Percentiles rank a stretch among this genome's conserved stretches.
These are phyloP conservation scores for Caracal caracal DNA, from an alignment of 2,113 vertebrate species.

Conservation along the genomic window DNA sequence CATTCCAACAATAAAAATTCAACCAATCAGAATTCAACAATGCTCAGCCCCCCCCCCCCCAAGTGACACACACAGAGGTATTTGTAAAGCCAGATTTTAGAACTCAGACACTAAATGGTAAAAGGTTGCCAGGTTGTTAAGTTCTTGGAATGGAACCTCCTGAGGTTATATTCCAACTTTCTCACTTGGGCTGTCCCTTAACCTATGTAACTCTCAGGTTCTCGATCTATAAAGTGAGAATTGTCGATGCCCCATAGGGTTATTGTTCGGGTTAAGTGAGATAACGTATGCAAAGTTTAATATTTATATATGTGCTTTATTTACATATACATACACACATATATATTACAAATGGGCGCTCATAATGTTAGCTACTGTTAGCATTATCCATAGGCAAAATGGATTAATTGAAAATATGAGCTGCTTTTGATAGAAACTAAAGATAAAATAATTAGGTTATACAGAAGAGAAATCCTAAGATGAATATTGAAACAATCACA, in stretches of 20 bases:
- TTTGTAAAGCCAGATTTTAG: background rate
- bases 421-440: constrained; percentile 13
- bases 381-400: background rate
- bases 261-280: background rate
- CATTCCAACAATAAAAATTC: background rate
- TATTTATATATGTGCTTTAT: background rate
- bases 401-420: background rate
- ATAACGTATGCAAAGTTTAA: background rate
- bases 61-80: background rate
- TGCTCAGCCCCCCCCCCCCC: background rate
- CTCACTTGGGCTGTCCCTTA: background rate
- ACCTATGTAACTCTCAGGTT: background rate
- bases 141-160: background rate
- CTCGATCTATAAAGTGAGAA: background rate
- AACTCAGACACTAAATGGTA: background rate
- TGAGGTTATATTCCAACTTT: background rate
- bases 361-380: background rate
- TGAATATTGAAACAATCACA: background rate
- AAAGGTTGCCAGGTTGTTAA: background rate
- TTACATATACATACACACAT: background rate
- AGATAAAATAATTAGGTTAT: constrained; percentile 32
- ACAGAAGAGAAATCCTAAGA: background rate
- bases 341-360: background rate
- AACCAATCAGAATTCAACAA: background rate
- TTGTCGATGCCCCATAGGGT: background rate